Evolutionary conservation across 1,140 invertebrate genomes (phyloP), one percentile per base, ranked within the genome.

Genomic region (Drosophila orosa): DNA sequence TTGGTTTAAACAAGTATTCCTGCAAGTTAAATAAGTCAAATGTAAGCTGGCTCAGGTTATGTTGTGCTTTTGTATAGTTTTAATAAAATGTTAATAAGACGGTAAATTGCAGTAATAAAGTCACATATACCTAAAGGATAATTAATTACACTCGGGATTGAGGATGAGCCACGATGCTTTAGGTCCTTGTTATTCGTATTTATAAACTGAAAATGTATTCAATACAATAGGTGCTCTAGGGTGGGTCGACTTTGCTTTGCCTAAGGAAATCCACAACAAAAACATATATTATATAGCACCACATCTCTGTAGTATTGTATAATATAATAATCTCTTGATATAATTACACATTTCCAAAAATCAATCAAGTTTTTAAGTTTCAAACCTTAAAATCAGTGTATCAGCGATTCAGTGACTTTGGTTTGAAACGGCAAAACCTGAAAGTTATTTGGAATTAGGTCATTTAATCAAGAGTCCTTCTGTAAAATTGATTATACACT

Each of bases 31-130:
- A 35, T 33, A 39, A 29, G 27, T 6, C 27, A 29, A 72, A 35
- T 72, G 55, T 60, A 56, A 61, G 68, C 39, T 48, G 39, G 50
- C 42, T 52, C 50, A 44, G 27, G 40, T 47, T 31, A 52, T 59
- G 37, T 58, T 58, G 61, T 56, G 47, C 55, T 54, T 66, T 44
- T 45, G 50, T 37, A 29, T 17, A 12, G 27, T 33, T 73, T 59
- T 72, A 62, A 55, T 44, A 59, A 29, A 57, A 57, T 8, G 25
- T 50, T 50, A 39, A 57, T 57, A 48, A 29, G 5, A 45, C 1
- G 22, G 5, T 31, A 35, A 48, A 39, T 33, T 42, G n/a, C 33
- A 73, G 29, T 22, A 39, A 42, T 63, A 29, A 57, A 35, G 22
- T 42, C 12, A 35, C 24, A 54, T 27, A 59, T 7, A 44, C 15